Percentiles rank a stretch among this genome's conserved stretches.
phyloP scores from a whole-genome alignment of 1,140 invertebrate species.

The Spodoptera litura region DNA sequence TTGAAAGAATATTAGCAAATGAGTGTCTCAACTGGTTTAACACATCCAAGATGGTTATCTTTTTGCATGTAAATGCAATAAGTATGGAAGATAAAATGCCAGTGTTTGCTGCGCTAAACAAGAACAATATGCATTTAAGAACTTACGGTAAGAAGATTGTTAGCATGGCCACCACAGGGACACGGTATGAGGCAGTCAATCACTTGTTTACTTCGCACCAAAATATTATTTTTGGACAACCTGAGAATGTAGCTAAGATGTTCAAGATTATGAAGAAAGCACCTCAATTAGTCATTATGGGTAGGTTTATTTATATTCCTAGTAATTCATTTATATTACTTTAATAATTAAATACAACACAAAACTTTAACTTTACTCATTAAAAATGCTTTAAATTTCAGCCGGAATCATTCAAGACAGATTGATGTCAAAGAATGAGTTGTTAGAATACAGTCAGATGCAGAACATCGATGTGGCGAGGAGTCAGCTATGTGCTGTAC shows the following conservation, averaged over 20 bases:
- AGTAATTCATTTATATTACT: not conserved
- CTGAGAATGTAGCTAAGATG: constrained; percentile 86
- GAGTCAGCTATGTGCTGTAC: constrained; percentile 88
- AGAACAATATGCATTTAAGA: constrained; percentile 89
- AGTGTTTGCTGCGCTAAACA: constrained; percentile 87
- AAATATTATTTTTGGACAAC: constrained; percentile 88
- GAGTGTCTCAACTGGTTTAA: constrained; percentile 90
- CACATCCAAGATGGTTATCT: constrained; percentile 89
- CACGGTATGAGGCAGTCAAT: constrained; percentile 87
- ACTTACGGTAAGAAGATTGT: constrained; percentile 88
- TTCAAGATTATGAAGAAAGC: constrained; percentile 88
- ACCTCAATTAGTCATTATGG: constrained; percentile 89
- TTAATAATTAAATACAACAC: not conserved
- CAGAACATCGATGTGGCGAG: constrained; percentile 87
- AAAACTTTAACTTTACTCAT: no score
- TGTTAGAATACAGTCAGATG: constrained; percentile 88
- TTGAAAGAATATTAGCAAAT: constrained; percentile 89
- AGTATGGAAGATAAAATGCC: constrained; percentile 87
- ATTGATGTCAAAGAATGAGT: constrained; percentile 89
- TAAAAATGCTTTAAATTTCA: constrained; percentile 73
- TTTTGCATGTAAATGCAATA: constrained; percentile 91
- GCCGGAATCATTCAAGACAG: constrained; percentile 89
- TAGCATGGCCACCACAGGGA: constrained; percentile 87
- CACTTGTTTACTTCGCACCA: constrained; percentile 87
- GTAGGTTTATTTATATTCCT: no score